These are phyloP conservation scores for Ceratosolen fusciceps DNA, from an alignment of 1,140 invertebrate species.

Conservation along the genomic window DNA sequence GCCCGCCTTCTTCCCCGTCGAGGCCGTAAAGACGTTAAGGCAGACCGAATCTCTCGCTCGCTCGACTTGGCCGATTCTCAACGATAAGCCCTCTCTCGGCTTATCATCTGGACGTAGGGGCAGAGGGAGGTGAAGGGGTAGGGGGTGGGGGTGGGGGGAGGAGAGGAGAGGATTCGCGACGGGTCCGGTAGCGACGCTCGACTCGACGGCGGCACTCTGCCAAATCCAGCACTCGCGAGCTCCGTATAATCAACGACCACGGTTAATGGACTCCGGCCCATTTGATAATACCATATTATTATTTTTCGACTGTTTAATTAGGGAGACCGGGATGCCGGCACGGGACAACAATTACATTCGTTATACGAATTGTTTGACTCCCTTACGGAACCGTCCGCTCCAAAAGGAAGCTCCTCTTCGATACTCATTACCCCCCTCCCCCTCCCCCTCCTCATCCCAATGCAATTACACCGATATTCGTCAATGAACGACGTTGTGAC, in stretches of 20 bases:
- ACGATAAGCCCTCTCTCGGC: neutral
- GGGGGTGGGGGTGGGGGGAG: no score
- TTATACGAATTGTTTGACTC: neutral
- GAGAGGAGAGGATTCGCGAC: no score
- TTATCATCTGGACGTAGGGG: neutral
- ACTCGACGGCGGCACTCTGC: no score
- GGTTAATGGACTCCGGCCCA: neutral
- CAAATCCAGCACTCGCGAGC: constrained; percentile 29
- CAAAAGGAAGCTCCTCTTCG: no score
- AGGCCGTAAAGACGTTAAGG: neutral
- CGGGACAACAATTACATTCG: constrained; percentile 5
- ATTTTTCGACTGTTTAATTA: constrained; percentile 18
- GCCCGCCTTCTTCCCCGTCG: no score
- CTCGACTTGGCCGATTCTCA: neutral
- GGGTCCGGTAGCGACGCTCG: no score
- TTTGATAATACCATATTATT: constrained; percentile 36
- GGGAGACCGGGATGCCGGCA: neutral
- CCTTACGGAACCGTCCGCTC: neutral
- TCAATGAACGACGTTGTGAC: neutral
- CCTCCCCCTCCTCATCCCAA: no score
- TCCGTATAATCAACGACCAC: constrained; percentile 11
- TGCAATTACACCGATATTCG: no score
- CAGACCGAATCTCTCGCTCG: neutral
- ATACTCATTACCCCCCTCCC: no score
- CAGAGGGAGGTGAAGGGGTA: no score